Conservation (phyloP, 2,113 vertebrate species). For the Platysternon megacephalum region DNA sequence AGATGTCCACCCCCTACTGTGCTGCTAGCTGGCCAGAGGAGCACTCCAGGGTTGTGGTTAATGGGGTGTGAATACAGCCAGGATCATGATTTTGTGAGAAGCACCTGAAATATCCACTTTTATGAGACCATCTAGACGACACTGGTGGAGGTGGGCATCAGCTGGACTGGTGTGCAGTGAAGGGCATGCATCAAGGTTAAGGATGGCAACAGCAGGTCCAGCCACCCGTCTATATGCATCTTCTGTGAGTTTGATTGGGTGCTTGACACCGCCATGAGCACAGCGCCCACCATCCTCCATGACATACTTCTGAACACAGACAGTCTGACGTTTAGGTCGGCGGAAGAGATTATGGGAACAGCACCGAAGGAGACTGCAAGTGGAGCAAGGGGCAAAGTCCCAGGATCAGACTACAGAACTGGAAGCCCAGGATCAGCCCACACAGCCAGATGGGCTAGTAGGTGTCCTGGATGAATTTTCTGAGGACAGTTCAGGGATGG, state of each 20-base stretch:
- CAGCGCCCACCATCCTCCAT: neutral
- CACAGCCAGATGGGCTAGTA: neutral
- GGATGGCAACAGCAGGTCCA: neutral
- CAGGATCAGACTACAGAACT: neutral
- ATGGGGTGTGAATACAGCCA: neutral
- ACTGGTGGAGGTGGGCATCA: fast-evolving
- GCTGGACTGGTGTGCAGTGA: neutral
- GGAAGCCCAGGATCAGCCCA: neutral
- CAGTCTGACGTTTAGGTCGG: neutral
- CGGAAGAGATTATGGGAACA: neutral
- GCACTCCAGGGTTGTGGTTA: neutral
- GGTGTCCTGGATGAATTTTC: neutral
- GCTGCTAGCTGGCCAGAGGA: neutral
- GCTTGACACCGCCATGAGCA: neutral
- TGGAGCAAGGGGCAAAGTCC: neutral
- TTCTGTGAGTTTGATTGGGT: neutral
- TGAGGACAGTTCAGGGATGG: neutral
- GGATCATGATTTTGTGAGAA: neutral
- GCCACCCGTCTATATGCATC: neutral
- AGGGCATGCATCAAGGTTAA: neutral
- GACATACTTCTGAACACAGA: fast-evolving
- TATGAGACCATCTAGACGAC: fast-evolving
- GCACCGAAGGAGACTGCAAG: neutral
- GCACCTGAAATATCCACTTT: neutral
- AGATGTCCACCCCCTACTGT: neutral